These are phyloP conservation scores for Brachionus asplanchnoidis DNA, from an alignment of 1,140 invertebrate species.

Conservation along the genomic window DNA sequence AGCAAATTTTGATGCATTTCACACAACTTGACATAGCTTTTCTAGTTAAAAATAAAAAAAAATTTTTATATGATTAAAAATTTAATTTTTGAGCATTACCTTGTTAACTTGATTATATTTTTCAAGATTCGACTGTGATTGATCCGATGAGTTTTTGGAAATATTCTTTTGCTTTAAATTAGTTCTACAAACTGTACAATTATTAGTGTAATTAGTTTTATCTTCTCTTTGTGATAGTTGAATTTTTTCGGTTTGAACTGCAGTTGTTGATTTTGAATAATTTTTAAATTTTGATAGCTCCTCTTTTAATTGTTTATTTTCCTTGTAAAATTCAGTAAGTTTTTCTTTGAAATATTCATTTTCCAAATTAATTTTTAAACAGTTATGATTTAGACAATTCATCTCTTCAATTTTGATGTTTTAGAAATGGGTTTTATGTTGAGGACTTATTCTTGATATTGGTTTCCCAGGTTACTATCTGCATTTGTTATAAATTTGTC, in stretches of 20 bases:
- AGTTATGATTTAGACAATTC: background rate
- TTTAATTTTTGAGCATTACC: conserved; percentile 8
- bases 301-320: conserved; percentile 29
- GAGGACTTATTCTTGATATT: background rate
- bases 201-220: background rate
- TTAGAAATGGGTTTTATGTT: background rate
- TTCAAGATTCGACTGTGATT: background rate
- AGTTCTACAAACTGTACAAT: background rate
- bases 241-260: background rate
- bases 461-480: background rate
- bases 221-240: background rate
- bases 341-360: conserved; percentile 39
- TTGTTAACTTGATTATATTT: background rate
- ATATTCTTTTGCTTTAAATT: background rate
- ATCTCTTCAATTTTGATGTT: background rate
- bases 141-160: background rate
- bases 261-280: background rate
- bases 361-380: conserved; percentile 7
- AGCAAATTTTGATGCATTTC: conserved; percentile 40
- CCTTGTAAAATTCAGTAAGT: conserved; percentile 7
- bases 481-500: background rate
- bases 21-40: conserved; percentile 27
- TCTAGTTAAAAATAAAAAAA: background rate
- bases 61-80: background rate
- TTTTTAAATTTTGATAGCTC: background rate